These are phyloP conservation scores for Acrobasis consociella DNA, from an alignment of 2,888 invertebrate genomes.

Conservation along the genomic window DNA sequence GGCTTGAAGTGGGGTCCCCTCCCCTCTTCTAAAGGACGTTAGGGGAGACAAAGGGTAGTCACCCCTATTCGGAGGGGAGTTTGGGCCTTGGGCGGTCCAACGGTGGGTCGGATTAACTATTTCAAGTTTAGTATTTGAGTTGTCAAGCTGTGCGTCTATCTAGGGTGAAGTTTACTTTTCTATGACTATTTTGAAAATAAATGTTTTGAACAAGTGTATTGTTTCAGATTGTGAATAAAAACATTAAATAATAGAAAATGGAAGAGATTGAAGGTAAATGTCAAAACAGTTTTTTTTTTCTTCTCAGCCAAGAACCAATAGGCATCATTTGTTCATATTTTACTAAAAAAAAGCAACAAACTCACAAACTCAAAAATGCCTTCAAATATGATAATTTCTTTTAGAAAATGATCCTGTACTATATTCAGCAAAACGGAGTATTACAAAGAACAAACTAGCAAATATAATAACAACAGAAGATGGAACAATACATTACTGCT, in stretches of 20 bases:
- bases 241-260: constrained; percentile 11
- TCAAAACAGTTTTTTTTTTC: neutral
- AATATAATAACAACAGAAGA: constrained; percentile 87
- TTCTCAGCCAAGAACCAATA: neutral
- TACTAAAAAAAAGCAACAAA: neutral
- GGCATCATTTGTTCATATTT: neutral
- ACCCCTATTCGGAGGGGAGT: constrained; percentile 77
- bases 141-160: neutral
- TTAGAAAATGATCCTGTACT: neutral
- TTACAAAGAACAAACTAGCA: constrained; percentile 87
- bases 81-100: constrained; percentile 68
- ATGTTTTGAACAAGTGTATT: neutral
- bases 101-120: constrained; percentile 66
- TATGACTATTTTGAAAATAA: neutral
- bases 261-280: constrained; percentile 24
- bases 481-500: constrained; percentile 87
- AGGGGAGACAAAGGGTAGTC: constrained; percentile 80
- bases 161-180: neutral
- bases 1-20: constrained; percentile 74
- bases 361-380: neutral
- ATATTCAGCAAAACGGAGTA: constrained; percentile 33
- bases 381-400: neutral
- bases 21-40: constrained; percentile 73
- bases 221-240: constrained; percentile 3
- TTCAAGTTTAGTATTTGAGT: constrained; percentile 14